These are phyloP conservation scores for Tribolium madens DNA, from an alignment of 1,140 invertebrate species.

Conservation along the genomic window DNA sequence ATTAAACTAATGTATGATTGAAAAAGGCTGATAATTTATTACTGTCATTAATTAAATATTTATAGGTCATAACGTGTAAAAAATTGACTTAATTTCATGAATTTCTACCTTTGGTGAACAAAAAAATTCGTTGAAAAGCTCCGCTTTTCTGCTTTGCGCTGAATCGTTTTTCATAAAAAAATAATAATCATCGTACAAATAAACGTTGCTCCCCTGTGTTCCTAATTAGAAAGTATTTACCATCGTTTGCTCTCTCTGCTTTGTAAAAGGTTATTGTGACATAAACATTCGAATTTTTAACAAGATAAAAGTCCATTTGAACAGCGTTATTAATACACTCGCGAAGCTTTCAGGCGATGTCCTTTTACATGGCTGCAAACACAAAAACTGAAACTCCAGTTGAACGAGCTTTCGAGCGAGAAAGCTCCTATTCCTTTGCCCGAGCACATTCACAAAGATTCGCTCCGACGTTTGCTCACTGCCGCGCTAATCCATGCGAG, in stretches of 20 bases:
- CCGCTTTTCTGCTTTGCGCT: background rate
- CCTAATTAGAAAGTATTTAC: slow-evolving; percentile 10
- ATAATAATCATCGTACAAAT: background rate
- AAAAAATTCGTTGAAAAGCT: background rate
- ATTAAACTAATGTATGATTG: background rate
- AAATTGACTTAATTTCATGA: slow-evolving; percentile 10
- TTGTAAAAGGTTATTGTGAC: slow-evolving; percentile 43
- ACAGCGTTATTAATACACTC: slow-evolving; percentile 50
- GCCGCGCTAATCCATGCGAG: slow-evolving; percentile 45
- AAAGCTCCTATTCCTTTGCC: slow-evolving; percentile 40
- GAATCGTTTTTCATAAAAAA: background rate
- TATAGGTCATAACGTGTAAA: background rate
- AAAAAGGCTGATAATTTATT: background rate
- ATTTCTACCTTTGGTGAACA: background rate
- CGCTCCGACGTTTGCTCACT: slow-evolving; percentile 24
- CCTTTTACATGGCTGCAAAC: slow-evolving; percentile 47
- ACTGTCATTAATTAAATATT: slow-evolving; percentile 15
- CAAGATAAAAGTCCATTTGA: slow-evolving; percentile 51
- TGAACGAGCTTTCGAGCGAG: slow-evolving; percentile 34
- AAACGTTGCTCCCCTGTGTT: background rate
- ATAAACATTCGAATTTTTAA: slow-evolving; percentile 50
- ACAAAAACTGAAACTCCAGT: slow-evolving; percentile 45
- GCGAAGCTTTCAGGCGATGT: slow-evolving; percentile 51
- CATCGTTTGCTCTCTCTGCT: background rate
- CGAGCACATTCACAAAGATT: slow-evolving; percentile 38